Base-by-base conservation (phyloP, 2,888 invertebrate genomes). In the Nephrotoma flavescens region DNA sequence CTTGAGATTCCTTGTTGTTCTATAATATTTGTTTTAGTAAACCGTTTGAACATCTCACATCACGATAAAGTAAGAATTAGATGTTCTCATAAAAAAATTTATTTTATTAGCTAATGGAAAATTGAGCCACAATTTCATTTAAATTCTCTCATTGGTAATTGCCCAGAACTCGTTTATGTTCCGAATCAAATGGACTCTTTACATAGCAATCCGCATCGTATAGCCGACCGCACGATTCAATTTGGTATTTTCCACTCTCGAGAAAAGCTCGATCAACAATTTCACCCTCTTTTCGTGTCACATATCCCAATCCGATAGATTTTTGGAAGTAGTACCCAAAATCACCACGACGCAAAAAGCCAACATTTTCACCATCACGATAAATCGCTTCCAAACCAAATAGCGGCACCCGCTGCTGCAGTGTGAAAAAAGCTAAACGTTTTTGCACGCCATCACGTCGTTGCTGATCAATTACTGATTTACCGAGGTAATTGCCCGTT, bases 311-410 rank as follows among this genome's bases (percentile, higher is more conserved):
- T 1, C 93, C 94, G 45, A 94, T 91, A 0, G 94, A 91, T 89
- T 93, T 93, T 87, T 93, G 92, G 3, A 94, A 90, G 87, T 91
- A 91, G 89, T 92, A 93, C 0, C 94, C 97, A 90, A 95, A 97
- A 88, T 97, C 97, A 0, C 96, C 97, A 90, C 97, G 93, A 88
- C 97, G 92, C 7, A 98, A 90, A 89, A 95, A 95, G 11, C 97
- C 97, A 5, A 97, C 96, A 0, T 95, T 93, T 89, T 93, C 92
- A 4, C 95, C 95, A 89, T 96, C 94, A 89, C 96, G 93, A 92
- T 95, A 97, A 89, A 98, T 95, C 0, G 96, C 95, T 92, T 98
- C 98, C 89, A 96, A 92, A 0, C 98, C 97, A 93, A 96, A 96
- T 83, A 98, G 90, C 15, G 97, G 95, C 12, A 95, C 52, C 91